Evolutionary conservation across 2,113 vertebrate genomes (phyloP).

Genomic region (Brienomyrus brachyistius): DNA sequence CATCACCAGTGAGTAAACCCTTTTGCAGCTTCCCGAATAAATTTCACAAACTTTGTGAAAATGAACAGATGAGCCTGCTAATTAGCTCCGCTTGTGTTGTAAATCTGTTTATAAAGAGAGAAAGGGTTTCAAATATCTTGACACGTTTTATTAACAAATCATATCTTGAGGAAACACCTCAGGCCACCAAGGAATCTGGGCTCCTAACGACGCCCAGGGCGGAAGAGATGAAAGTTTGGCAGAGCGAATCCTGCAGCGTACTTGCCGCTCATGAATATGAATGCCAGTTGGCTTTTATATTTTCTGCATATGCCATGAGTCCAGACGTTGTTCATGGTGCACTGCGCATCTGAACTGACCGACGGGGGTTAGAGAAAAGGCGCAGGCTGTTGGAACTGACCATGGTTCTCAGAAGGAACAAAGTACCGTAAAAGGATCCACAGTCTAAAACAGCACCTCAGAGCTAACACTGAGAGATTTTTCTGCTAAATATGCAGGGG

Average conservation of each 20-base stretch:
- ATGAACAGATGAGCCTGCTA: slow-evolving; percentile 90
- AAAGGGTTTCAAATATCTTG: slow-evolving; percentile 87
- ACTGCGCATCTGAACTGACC: neutral
- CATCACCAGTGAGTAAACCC: slow-evolving; percentile 65
- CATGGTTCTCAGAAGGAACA: neutral
- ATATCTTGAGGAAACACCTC: slow-evolving; percentile 77
- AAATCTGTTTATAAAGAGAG: slow-evolving; percentile 89
- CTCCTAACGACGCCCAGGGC: slow-evolving; percentile 44
- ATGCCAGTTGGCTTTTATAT: slow-evolving; percentile 34
- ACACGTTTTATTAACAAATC: slow-evolving; percentile 96
- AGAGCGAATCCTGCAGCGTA: slow-evolving; percentile 48
- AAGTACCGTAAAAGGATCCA: neutral
- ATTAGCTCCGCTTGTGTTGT: slow-evolving; percentile 84
- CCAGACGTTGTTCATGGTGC: neutral
- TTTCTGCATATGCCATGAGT: slow-evolving; percentile 18
- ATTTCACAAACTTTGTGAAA: slow-evolving; percentile 77
- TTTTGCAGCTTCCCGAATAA: slow-evolving; percentile 62
- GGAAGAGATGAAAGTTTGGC: slow-evolving; percentile 44
- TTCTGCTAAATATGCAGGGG: neutral
- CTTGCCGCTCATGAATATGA: slow-evolving; percentile 54
- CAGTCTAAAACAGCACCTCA: neutral
- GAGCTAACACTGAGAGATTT: neutral
- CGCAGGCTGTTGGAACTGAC: neutral
- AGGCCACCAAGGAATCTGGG: slow-evolving; percentile 46
- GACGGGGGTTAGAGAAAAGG: neutral